phyloP scores from a whole-genome alignment of 2,888 invertebrate species.

The Lasioglossum malachurum region DNA sequence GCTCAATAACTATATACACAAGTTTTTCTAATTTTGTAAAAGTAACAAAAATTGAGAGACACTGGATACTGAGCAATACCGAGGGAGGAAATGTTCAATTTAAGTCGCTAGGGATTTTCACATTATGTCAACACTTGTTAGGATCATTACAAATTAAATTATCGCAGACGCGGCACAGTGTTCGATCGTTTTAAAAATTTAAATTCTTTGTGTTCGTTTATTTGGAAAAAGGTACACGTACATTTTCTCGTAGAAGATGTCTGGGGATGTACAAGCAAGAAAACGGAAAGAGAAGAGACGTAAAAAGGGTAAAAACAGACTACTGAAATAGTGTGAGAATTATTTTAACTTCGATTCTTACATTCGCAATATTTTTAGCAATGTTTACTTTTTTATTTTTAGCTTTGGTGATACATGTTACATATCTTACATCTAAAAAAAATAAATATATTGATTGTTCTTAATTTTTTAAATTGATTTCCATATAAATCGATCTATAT shows the following conservation, averaged over 20 bases:
- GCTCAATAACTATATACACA: not conserved
- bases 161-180: slow-evolving; percentile 55
- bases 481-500: not conserved
- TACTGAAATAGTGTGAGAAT: slow-evolving; percentile 36
- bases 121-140: slow-evolving; percentile 47
- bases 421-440: not conserved
- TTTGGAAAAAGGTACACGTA: slow-evolving; percentile 24
- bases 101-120: slow-evolving; percentile 53
- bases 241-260: slow-evolving; percentile 87
- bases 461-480: not conserved
- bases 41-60: slow-evolving; percentile 5
- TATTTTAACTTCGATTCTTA: slow-evolving; percentile 73
- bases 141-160: slow-evolving; percentile 68
- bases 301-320: slow-evolving; percentile 89
- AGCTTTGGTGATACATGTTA: slow-evolving; percentile 55
- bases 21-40: not conserved
- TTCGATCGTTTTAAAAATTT: slow-evolving; percentile 64
- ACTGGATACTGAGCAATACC: slow-evolving; percentile 23
- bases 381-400: slow-evolving; percentile 68
- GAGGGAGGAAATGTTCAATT: slow-evolving; percentile 19
- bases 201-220: slow-evolving; percentile 33
- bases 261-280: slow-evolving; percentile 94
- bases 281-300: slow-evolving; percentile 94
- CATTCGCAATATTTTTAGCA: slow-evolving; percentile 78
- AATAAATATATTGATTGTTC: not conserved